These are phyloP conservation scores for Echinops telfairi DNA, from an alignment of 2,113 vertebrate species.

Conservation along the genomic window DNA sequence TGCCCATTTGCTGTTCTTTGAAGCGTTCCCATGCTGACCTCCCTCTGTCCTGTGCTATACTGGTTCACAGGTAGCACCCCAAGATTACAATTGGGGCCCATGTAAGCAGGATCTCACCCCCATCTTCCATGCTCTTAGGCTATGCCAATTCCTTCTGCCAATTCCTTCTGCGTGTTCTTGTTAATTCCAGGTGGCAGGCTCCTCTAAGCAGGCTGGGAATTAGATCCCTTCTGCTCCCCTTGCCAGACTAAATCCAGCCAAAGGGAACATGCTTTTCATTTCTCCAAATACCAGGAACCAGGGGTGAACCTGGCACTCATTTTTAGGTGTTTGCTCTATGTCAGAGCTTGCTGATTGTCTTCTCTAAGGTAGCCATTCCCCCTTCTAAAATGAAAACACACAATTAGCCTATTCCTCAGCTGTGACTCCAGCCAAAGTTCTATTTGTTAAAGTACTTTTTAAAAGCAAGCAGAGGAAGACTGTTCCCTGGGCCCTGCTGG, in stretches of 20 bases:
- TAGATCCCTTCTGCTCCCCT: neutral
- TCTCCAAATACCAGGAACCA: neutral
- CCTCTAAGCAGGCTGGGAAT: neutral
- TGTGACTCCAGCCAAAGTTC: neutral
- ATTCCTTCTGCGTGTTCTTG: neutral
- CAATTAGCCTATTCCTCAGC: neutral
- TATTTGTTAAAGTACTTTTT: constrained; percentile 26
- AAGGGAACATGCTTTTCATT: constrained; percentile 45
- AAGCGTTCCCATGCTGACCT: neutral
- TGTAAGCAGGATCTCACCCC: neutral
- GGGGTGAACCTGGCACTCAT: constrained; percentile 3
- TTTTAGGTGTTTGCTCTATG: constrained; percentile 57
- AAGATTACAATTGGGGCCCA: neutral
- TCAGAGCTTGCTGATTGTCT: constrained; percentile 56
- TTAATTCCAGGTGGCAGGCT: neutral
- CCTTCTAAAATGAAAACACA: too few species aligned
- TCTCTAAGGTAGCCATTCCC: constrained; percentile 46
- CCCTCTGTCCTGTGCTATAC: neutral
- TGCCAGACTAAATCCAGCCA: neutral
- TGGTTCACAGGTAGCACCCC: neutral
- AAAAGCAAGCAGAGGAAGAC: neutral
- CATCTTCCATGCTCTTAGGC: neutral
- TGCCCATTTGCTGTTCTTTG: constrained; percentile 10
- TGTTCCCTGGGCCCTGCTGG: neutral
- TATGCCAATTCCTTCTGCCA: neutral